Percentiles rank a stretch among this genome's conserved stretches.
phyloP scores from a whole-genome alignment of 2,797 vertebrate species.

The Melanotaenia trifasciata region DNA sequence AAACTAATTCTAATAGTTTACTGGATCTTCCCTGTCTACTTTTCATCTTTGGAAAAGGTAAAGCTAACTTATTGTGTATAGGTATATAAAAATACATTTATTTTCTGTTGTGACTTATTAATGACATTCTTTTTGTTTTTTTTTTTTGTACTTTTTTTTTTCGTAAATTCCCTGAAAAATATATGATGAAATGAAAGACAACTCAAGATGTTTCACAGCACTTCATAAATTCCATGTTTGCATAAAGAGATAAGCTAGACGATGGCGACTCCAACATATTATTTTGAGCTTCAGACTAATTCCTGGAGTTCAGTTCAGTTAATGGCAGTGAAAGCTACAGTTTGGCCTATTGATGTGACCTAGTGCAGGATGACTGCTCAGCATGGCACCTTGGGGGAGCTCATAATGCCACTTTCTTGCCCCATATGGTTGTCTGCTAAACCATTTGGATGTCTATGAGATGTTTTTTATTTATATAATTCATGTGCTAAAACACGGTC shows the following conservation, averaged over 20 bases:
- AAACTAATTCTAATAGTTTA: no score
- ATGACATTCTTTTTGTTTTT: no score
- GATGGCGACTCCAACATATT: not conserved
- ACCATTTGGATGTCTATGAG: not conserved
- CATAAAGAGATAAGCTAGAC: not conserved
- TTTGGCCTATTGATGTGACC: not conserved
- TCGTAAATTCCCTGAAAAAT: not conserved
- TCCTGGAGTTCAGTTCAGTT: not conserved
- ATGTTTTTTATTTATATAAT: conserved; percentile 1
- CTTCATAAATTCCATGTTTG: not conserved
- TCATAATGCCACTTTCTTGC: not conserved
- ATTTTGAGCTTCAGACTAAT: not conserved
- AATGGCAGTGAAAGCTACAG: conserved; percentile 1
- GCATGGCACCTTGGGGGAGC: not conserved
- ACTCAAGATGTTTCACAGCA: not conserved
- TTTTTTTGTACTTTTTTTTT: no score
- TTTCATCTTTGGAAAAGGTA: no score
- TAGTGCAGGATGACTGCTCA: not conserved
- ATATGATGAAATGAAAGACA: not conserved
- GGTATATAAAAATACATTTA: no score
- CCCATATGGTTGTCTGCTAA: not conserved
- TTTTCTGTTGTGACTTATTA: no score
- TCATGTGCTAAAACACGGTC: conserved; percentile 8
- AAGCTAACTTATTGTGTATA: no score
- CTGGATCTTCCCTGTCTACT: no score